phyloP scores from a whole-genome alignment of 2,113 vertebrate species.

The Pithys albifrons region DNA sequence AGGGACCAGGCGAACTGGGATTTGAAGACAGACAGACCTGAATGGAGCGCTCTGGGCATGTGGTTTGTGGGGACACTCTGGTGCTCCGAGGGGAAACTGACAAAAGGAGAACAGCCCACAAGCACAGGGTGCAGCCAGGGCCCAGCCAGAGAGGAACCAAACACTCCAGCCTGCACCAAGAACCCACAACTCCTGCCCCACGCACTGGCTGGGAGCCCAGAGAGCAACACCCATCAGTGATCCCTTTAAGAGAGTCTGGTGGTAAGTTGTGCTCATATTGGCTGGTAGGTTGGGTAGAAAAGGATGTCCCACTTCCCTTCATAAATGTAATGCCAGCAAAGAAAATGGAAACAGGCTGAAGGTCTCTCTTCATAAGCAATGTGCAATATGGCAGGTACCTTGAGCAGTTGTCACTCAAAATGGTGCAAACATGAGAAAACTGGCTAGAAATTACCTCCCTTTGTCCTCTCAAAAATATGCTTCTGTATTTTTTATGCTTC shows the following conservation, averaged over 20 bases:
- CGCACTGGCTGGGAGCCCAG: neutral
- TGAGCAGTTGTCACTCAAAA: neutral
- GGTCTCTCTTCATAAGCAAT: neutral
- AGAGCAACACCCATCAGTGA: neutral
- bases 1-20: slow-evolving; percentile 1
- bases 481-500: neutral
- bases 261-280: neutral
- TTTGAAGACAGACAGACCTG: neutral
- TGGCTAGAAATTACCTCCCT: neutral
- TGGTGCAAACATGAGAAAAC: neutral
- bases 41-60: slow-evolving; percentile 16
- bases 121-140: neutral
- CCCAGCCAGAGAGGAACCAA: neutral
- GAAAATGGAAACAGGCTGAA: neutral
- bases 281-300: neutral
- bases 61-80: neutral
- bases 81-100: slow-evolving; percentile 1
- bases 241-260: neutral
- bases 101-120: neutral
- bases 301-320: neutral
- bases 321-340: neutral
- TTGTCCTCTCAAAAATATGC: neutral
- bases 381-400: neutral
- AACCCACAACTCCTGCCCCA: neutral
- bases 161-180: neutral